Conservation (phyloP, 2,797 vertebrate genomes). For the Urocyon cinereoargenteus region DNA sequence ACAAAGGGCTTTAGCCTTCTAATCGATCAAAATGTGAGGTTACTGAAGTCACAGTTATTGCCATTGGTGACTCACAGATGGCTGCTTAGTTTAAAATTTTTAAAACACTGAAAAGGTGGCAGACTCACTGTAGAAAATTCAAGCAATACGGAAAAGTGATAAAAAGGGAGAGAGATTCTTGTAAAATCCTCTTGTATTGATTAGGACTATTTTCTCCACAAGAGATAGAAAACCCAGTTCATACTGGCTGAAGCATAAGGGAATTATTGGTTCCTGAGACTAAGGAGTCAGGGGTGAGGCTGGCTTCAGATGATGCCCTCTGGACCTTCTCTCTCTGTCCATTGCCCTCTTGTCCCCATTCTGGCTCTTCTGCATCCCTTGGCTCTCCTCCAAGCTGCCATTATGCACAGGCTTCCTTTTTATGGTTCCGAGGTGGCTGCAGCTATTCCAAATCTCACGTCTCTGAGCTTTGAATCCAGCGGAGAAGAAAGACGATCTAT, state of each 20-base stretch:
- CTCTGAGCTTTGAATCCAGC: background rate
- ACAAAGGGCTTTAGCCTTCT: background rate
- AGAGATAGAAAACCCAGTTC: conserved; percentile 1
- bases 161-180: conserved; percentile 24
- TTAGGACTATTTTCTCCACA: conserved; percentile 54
- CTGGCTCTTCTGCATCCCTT: accelerated
- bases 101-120: background rate
- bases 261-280: background rate
- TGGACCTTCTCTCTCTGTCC: background rate
- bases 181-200: conserved; percentile 41
- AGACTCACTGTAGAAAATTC: background rate
- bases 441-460: background rate
- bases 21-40: background rate
- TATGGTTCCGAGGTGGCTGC: background rate
- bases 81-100: background rate
- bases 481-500: background rate
- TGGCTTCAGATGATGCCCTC: background rate
- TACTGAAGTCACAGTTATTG: background rate
- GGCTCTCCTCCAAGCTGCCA: background rate
- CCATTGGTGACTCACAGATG: background rate
- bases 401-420: background rate
- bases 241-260: background rate
- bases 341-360: too few relatives aligned
- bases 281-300: background rate
- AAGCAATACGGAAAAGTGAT: background rate